Percentiles rank a stretch among this genome's conserved stretches.
phyloP scores from a whole-genome alignment of 1,140 invertebrate species.

The Venturia canescens region DNA sequence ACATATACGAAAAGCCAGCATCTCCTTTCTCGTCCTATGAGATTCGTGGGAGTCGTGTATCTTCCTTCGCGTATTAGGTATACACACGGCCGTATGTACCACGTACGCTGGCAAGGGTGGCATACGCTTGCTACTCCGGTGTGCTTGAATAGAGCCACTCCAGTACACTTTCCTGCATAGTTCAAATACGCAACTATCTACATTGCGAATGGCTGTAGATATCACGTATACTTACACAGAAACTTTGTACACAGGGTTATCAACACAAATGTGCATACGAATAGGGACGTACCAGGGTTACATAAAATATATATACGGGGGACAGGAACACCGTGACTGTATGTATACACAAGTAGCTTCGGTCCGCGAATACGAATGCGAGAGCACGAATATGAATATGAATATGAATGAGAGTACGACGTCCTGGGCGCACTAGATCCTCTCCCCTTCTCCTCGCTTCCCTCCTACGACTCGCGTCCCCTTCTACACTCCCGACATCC shows the following conservation, averaged over 20 bases:
- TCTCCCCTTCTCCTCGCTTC: not conserved
- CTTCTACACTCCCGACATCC: conserved; percentile 50
- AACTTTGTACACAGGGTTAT: not conserved
- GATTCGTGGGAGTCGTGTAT: conserved; percentile 50
- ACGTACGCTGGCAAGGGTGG: conserved; percentile 8
- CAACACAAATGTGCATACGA: not conserved
- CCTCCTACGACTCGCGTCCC: not conserved
- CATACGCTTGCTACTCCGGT: conserved; percentile 11
- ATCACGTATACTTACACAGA: not conserved
- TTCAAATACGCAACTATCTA: conserved; percentile 12
- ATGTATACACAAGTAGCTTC: not conserved
- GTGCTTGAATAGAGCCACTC: conserved; percentile 36
- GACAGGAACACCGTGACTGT: not conserved
- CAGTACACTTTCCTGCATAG: conserved; percentile 10
- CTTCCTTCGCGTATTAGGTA: conserved; percentile 54
- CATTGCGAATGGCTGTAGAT: not conserved
- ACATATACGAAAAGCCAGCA: not conserved
- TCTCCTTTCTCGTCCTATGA: conserved; percentile 45
- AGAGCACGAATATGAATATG: conserved; percentile 63
- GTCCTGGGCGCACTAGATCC: conserved; percentile 54
- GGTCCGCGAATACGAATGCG: conserved; percentile 56
- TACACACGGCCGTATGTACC: conserved; percentile 49
- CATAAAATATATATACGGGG: not conserved
- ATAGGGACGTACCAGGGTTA: not conserved
- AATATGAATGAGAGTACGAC: conserved; percentile 68